Conservation (phyloP, 2,888 invertebrate species). For the Myathropa florea region DNA sequence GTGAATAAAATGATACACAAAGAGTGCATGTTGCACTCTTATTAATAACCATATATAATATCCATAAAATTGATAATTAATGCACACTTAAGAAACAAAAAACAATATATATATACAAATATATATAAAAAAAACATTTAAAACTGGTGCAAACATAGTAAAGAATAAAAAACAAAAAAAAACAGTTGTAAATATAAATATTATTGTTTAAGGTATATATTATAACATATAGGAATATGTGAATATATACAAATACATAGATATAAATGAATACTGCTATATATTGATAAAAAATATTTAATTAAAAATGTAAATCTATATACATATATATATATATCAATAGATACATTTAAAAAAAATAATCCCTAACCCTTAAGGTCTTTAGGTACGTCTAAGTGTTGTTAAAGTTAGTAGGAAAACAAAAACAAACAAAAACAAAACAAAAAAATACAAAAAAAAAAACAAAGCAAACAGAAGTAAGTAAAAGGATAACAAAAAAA, state of each 20-base stretch:
- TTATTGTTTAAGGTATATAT: slow-evolving; percentile 48
- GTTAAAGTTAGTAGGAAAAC: slow-evolving; percentile 64
- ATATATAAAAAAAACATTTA: slow-evolving; percentile 5
- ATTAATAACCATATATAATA: slow-evolving; percentile 36
- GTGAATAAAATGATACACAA: background rate
- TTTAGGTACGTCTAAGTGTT: slow-evolving; percentile 68
- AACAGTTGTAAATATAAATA: slow-evolving; percentile 44
- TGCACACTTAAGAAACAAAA: slow-evolving; percentile 30
- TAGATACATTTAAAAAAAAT: slow-evolving; percentile 44
- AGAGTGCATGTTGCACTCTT: slow-evolving; percentile 47
- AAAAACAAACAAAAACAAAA: slow-evolving; percentile 27
- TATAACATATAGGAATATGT: background rate
- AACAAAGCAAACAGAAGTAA: no score
- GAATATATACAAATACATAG: background rate
- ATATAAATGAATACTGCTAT: slow-evolving; percentile 64
- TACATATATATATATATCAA: slow-evolving; percentile 60
- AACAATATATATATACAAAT: background rate
- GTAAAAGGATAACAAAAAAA: slow-evolving; percentile 33
- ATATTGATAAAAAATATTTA: slow-evolving; percentile 61
- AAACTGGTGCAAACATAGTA: slow-evolving; percentile 52
- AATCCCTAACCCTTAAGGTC: slow-evolving; percentile 55
- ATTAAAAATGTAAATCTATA: slow-evolving; percentile 58
- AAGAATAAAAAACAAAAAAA: slow-evolving; percentile 26
- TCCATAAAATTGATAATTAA: slow-evolving; percentile 36
- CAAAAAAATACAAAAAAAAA: slow-evolving; percentile 23